Conservation (phyloP, 2,888 invertebrate species). For the Synanthedon vespiformis region DNA sequence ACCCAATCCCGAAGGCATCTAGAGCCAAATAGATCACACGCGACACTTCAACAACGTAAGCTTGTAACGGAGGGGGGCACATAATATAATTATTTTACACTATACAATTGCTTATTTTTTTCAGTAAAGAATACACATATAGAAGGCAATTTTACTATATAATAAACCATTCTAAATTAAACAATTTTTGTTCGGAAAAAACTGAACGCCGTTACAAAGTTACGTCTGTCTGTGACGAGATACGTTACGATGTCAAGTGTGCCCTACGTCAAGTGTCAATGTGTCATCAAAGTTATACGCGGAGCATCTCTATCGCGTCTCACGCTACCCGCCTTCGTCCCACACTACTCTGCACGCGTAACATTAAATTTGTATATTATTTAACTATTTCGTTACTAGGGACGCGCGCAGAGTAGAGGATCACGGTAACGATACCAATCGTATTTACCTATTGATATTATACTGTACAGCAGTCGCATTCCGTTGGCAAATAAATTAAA, state of each 20-base stretch:
- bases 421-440: constrained; percentile 30
- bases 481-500: constrained; percentile 62
- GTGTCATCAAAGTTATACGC: background rate
- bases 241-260: background rate
- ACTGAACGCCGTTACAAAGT: too few species aligned
- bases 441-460: constrained; percentile 50
- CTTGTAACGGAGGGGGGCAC: too few species aligned
- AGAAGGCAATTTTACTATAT: too few species aligned
- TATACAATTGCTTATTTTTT: too few species aligned
- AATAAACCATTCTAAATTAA: too few species aligned
- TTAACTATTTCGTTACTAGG: background rate
- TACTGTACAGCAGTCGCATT: constrained; percentile 67
- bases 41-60: too few species aligned
- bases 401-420: constrained; percentile 1
- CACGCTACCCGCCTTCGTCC: background rate
- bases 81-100: too few species aligned
- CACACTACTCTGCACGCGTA: background rate
- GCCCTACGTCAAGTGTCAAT: background rate
- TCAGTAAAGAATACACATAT: too few species aligned
- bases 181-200: too few species aligned
- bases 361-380: background rate
- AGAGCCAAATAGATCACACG: too few species aligned
- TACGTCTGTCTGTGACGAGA: too few species aligned
- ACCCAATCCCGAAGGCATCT: too few species aligned
- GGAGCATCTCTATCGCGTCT: background rate